These are phyloP conservation scores for Drosophila ironensis DNA, from an alignment of 1,140 invertebrate species.

Conservation along the genomic window DNA sequence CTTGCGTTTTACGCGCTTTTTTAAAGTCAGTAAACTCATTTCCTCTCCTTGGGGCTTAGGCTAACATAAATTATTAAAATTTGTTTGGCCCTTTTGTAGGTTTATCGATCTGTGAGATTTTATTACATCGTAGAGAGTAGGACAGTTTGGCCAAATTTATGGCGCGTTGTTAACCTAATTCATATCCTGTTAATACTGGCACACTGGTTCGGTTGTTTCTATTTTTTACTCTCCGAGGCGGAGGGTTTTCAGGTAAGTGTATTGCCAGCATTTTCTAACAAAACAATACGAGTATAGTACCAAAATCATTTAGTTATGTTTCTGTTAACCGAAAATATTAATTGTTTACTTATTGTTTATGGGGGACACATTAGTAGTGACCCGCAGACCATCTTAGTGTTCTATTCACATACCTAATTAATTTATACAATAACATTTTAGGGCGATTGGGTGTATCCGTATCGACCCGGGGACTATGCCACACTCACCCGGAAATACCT, in stretches of 20 bases:
- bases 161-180: constrained; percentile 96
- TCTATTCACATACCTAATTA: neutral
- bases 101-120: constrained; percentile 95
- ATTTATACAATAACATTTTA: constrained; percentile 56
- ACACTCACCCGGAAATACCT: constrained; percentile 95
- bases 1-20: constrained; percentile 91
- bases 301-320: too few species aligned
- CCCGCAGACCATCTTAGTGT: neutral
- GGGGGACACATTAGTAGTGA: too few species aligned
- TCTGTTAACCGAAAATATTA: too few species aligned
- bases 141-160: constrained; percentile 97
- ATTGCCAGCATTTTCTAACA: too few species aligned
- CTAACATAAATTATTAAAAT: neutral
- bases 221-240: constrained; percentile 95
- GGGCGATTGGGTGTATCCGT: constrained; percentile 96
- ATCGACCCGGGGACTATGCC: constrained; percentile 92
- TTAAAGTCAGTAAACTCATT: constrained; percentile 85
- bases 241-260: constrained; percentile 91
- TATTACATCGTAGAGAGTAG: constrained; percentile 98
- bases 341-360: too few species aligned
- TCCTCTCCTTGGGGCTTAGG: neutral
- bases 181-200: constrained; percentile 97
- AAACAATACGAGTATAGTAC: too few species aligned
- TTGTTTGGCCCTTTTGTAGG: constrained; percentile 82
- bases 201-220: constrained; percentile 99